phyloP scores from a whole-genome alignment of 2,113 vertebrate species.

The Centropus bengalensis region DNA sequence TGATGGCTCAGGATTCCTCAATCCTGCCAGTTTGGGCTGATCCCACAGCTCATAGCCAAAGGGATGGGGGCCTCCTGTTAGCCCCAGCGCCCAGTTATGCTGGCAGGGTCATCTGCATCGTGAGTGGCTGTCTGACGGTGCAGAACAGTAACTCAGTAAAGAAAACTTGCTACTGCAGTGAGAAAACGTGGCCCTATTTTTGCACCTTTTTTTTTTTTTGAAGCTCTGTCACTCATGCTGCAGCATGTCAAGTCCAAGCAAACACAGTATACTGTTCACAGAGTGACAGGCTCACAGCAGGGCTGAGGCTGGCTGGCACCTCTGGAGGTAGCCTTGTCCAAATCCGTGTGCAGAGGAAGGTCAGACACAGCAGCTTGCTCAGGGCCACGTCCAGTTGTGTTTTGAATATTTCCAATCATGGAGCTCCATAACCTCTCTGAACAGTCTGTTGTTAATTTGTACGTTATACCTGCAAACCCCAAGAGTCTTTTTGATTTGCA shows the following conservation, averaged over 20 bases:
- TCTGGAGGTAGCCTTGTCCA: neutral
- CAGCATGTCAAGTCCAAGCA: neutral
- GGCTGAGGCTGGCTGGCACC: neutral
- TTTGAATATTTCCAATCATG: neutral
- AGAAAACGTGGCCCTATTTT: neutral
- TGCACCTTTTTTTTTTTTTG: neutral
- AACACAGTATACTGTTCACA: neutral
- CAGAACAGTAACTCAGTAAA: neutral
- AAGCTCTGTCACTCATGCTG: neutral
- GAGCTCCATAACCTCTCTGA: neutral
- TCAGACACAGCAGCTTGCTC: neutral
- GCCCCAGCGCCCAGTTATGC: neutral
- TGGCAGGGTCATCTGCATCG: neutral
- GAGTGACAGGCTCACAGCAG: neutral
- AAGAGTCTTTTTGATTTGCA: neutral
- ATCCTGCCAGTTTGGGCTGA: neutral
- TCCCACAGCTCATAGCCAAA: neutral
- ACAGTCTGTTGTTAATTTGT: neutral
- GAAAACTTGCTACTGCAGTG: neutral
- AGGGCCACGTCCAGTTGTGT: accelerated
- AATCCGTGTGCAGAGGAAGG: neutral
- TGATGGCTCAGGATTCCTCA: neutral
- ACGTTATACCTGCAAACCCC: neutral
- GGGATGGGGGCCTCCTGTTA: neutral
- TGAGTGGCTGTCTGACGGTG: neutral